These are phyloP conservation scores for Neotoxoptera formosana DNA, from an alignment of 1,140 invertebrate species.

Conservation along the genomic window DNA sequence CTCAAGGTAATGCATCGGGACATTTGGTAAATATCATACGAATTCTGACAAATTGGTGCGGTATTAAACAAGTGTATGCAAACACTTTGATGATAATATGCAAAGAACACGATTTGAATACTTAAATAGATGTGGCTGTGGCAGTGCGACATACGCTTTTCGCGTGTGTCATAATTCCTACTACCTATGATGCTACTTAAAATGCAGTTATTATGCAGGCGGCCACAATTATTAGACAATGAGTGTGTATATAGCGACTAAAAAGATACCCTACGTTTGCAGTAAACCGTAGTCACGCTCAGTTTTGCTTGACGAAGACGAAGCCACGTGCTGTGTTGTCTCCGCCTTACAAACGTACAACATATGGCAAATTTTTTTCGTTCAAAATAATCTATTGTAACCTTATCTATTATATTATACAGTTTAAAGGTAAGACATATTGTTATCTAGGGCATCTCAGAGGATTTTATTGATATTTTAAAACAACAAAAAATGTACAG, in stretches of 20 bases:
- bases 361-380: no score
- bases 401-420: no score
- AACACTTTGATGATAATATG: background rate
- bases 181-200: background rate
- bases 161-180: background rate
- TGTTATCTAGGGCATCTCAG: no score
- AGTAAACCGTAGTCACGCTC: background rate
- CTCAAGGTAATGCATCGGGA: background rate
- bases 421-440: no score
- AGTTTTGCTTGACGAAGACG: background rate
- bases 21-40: background rate
- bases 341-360: no score
- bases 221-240: background rate
- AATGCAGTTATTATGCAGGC: background rate
- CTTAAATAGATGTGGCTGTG: background rate
- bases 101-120: background rate
- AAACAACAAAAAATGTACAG: no score
- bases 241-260: background rate
- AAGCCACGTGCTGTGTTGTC: no score
- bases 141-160: background rate
- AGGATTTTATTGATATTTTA: no score
- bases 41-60: background rate
- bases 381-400: no score
- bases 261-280: background rate
- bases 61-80: no score